These are phyloP conservation scores for Myrmecobius fasciatus DNA, from an alignment of 2,113 vertebrate species.

Conservation along the genomic window DNA sequence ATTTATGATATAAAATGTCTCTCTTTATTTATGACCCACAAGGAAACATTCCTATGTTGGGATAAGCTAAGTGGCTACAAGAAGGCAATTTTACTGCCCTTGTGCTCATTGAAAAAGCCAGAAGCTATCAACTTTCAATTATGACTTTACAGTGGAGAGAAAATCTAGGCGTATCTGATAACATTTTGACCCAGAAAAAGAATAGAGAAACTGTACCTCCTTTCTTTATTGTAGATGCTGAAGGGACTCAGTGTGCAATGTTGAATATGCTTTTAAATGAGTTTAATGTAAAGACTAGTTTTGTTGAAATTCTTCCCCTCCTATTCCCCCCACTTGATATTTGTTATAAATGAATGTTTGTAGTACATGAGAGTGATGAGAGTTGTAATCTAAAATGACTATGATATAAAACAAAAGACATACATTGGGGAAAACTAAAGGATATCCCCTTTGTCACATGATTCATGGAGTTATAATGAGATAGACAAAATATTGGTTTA, in stretches of 20 bases:
- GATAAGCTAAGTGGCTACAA: not conserved
- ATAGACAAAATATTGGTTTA: not conserved
- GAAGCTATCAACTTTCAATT: not conserved
- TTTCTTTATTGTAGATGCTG: no score
- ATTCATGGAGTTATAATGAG: slow-evolving; percentile 13
- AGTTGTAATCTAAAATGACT: not conserved
- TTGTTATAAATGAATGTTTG: not conserved
- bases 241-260: no score
- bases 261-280: not conserved
- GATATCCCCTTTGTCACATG: not conserved
- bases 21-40: not conserved
- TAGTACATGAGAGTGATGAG: not conserved
- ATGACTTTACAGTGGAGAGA: not conserved
- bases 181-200: no score
- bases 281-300: not conserved
- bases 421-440: not conserved
- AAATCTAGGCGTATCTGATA: not conserved
- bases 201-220: no score
- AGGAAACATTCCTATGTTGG: not conserved
- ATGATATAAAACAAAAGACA: not conserved
- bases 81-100: not conserved
- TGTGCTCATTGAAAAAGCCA: not conserved
- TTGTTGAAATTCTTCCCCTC: not conserved
- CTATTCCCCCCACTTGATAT: not conserved
- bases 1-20: no score